phyloP scores from a whole-genome alignment of 2,797 vertebrate genomes.

The Argentina silus region DNA sequence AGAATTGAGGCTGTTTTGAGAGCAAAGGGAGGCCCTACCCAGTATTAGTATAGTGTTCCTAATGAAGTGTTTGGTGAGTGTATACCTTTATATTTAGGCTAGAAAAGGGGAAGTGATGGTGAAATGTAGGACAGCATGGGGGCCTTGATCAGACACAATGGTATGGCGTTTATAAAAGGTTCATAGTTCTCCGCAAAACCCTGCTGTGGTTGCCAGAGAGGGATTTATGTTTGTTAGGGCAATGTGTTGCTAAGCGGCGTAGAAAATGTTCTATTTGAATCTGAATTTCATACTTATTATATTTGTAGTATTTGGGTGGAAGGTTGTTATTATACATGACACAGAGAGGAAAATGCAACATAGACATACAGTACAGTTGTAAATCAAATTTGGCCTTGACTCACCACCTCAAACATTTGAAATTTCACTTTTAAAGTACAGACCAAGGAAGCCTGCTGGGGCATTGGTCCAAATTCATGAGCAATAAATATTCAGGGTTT shows the following conservation, averaged over 20 bases:
- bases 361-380: background rate
- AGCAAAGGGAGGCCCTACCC: no score
- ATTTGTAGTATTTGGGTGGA: background rate
- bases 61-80: no score
- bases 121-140: conserved; percentile 3
- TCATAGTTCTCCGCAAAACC: conserved; percentile 15
- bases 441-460: background rate
- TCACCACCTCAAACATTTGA: background rate
- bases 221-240: background rate
- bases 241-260: background rate
- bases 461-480: background rate
- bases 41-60: no score
- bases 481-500: background rate
- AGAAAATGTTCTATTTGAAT: background rate
- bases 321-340: background rate
- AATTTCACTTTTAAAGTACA: background rate
- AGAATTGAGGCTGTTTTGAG: no score
- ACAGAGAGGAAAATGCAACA: background rate
- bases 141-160: conserved; percentile 1
- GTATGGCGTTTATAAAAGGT: conserved; percentile 11
- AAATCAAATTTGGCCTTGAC: conserved; percentile 1
- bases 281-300: background rate
- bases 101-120: conserved; percentile 3
- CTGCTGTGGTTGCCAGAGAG: conserved; percentile 5
- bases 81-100: background rate